A percentile compares a stretch with the other conserved stretches of the same genome.
Conservation (phyloP, 2,113 vertebrate species). For the Melanocharis versteri region DNA sequence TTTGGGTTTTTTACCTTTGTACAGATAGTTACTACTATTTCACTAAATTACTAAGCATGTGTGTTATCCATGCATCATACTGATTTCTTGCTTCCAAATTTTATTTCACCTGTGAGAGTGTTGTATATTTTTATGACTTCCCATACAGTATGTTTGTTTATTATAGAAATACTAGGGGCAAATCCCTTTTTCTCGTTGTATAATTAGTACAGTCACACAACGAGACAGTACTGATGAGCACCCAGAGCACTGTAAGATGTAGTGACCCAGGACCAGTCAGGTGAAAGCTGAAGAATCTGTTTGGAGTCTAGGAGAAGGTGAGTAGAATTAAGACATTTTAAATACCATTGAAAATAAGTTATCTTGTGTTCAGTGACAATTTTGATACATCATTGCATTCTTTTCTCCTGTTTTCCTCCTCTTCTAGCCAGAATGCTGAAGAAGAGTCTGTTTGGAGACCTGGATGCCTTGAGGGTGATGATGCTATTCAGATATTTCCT, state of each 20-base stretch:
- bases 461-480: constrained; percentile 4
- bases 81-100: background rate
- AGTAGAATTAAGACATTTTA: background rate
- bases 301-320: constrained; percentile 13
- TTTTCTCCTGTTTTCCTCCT: constrained; percentile 34
- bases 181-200: background rate
- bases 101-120: background rate
- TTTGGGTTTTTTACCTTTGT: background rate
- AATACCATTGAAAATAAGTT: background rate
- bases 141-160: background rate
- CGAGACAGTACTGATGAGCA: background rate
- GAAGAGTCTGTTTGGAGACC: constrained; percentile 8
- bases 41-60: background rate
- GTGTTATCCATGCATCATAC: background rate
- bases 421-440: constrained; percentile 12
- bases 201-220: background rate
- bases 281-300: constrained; percentile 36
- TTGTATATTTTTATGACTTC: background rate
- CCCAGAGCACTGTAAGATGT: background rate
- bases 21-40: background rate
- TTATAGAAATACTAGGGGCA: background rate
- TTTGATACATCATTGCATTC: constrained; percentile 5
- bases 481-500: background rate
- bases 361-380: background rate
- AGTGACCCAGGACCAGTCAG: background rate